These are phyloP conservation scores for Gasteruption jaculator DNA, from an alignment of 2,888 invertebrate species.

Conservation along the genomic window DNA sequence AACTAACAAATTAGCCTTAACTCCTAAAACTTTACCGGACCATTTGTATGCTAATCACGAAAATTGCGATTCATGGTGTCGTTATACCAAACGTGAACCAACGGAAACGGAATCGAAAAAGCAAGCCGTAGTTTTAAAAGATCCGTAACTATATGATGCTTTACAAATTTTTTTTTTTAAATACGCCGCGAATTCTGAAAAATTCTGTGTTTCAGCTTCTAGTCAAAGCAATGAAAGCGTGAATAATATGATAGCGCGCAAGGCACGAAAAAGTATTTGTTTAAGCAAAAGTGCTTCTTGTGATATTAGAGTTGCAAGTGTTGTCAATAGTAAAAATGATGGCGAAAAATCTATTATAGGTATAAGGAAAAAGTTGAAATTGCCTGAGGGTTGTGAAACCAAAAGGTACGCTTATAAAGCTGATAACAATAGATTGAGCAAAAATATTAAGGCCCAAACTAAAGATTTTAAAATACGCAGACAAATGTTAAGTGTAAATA, in stretches of 20 bases:
- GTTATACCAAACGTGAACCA: not conserved
- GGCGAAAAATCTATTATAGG: too few species aligned
- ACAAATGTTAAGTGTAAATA: too few species aligned
- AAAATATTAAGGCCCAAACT: too few species aligned
- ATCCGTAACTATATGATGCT: not conserved
- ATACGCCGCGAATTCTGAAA: not conserved
- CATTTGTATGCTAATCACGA: slow-evolving; percentile 7
- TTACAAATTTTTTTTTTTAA: slow-evolving; percentile 2
- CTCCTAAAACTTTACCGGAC: slow-evolving; percentile 4
- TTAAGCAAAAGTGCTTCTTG: slow-evolving; percentile 5
- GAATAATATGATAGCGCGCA: slow-evolving; percentile 14
- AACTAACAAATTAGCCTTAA: not conserved
- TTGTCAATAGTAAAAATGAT: too few species aligned
- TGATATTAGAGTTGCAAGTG: too few species aligned
- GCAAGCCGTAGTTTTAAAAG: not conserved
- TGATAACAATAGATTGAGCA: too few species aligned
- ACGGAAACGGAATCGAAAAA: too few species aligned
- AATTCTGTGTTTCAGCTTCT: slow-evolving; percentile 16
- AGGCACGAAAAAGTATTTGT: slow-evolving; percentile 5
- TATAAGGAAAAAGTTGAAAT: too few species aligned
- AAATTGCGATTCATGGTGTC: slow-evolving; percentile 10
- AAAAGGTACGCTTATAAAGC: too few species aligned
- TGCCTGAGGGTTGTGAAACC: too few species aligned
- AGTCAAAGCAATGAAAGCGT: slow-evolving; percentile 20
- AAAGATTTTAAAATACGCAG: too few species aligned